Conservation (phyloP, 1,140 invertebrate species). For the Pantala flavescens region DNA sequence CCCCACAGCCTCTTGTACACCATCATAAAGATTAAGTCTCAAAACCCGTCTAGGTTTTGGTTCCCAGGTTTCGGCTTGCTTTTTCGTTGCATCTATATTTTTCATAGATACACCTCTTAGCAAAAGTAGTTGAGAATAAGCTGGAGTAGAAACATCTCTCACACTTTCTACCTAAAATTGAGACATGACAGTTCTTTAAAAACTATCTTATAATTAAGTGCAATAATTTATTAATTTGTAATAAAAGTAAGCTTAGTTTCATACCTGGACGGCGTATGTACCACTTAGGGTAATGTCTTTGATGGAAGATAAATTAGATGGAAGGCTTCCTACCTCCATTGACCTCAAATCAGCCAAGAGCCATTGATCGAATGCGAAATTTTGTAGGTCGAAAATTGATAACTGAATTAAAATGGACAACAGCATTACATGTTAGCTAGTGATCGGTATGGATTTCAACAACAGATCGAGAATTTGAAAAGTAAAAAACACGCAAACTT, state of each 20-base stretch:
- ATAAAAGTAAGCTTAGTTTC: slow-evolving; percentile 16
- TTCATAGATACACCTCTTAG: slow-evolving; percentile 44
- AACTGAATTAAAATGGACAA: slow-evolving; percentile 19
- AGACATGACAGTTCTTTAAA: no score
- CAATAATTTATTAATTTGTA: no score
- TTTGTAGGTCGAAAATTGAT: slow-evolving; percentile 19
- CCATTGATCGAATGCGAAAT: slow-evolving; percentile 47
- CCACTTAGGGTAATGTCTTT: slow-evolving; percentile 37
- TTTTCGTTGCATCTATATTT: slow-evolving; percentile 41
- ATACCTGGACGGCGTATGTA: slow-evolving; percentile 48
- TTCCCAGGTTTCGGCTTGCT: slow-evolving; percentile 33
- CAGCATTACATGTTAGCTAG: background rate
- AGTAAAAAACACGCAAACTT: no score
- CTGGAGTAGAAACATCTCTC: slow-evolving; percentile 33
- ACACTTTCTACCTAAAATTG: slow-evolving; percentile 24
- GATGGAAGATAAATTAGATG: slow-evolving; percentile 36
- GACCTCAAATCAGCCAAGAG: slow-evolving; percentile 48
- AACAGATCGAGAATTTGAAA: no score
- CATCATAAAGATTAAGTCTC: slow-evolving; percentile 65
- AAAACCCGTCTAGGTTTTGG: slow-evolving; percentile 48
- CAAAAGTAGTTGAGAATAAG: slow-evolving; percentile 51
- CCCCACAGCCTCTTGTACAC: slow-evolving; percentile 52
- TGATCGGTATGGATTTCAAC: no score
- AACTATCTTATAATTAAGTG: no score
- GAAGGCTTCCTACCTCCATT: slow-evolving; percentile 42